Evolutionary conservation across 2,113 vertebrate species (phyloP).

Genomic region (Bungarus multicinctus): DNA sequence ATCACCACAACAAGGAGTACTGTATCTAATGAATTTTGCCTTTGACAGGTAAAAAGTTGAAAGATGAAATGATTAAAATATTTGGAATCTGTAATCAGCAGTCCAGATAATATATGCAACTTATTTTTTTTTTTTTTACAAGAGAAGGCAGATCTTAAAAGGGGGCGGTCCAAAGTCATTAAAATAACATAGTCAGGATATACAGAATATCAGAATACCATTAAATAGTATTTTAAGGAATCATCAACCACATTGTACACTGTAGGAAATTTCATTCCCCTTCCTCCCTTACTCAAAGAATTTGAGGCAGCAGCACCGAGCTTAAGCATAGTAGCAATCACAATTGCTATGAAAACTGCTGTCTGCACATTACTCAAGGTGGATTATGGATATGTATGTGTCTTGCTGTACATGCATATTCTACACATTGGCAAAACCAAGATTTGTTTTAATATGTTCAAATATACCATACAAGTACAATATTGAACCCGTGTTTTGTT

Average conservation of each 20-base stretch:
- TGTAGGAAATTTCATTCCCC: neutral
- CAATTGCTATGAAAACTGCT: neutral
- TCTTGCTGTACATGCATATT: neutral
- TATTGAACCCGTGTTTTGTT: neutral
- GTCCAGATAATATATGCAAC: conserved; percentile 17
- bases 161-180: neutral
- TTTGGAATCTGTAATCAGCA: conserved; percentile 31
- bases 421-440: neutral
- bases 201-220: neutral
- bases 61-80: conserved; percentile 40
- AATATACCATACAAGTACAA: neutral
- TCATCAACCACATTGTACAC: neutral
- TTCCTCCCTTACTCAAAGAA: neutral
- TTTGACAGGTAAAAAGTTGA: conserved; percentile 44
- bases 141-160: neutral
- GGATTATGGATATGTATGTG: neutral
- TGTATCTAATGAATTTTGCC: conserved; percentile 45
- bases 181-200: neutral
- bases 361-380: neutral
- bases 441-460: neutral
- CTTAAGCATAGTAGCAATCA: neutral
- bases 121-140: conserved; percentile 4
- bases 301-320: neutral
- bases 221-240: neutral
- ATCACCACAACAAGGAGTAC: conserved; percentile 19